Evolutionary conservation across 2,888 invertebrate genomes (phyloP), one percentile per base, ranked within the genome.

Genomic region (Diadegma fenestrale): DNA sequence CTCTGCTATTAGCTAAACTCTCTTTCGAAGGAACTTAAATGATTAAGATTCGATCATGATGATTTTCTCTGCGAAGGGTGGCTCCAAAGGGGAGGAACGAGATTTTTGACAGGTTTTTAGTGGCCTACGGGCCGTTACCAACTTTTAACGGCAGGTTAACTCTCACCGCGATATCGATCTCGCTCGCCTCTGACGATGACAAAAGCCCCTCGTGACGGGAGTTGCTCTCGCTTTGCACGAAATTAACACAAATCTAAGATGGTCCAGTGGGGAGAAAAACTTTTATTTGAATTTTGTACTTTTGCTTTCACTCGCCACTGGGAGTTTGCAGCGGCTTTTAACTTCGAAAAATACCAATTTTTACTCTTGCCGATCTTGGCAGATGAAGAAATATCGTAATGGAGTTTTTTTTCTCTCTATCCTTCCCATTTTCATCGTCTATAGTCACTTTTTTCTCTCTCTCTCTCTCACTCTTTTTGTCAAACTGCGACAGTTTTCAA

Each of bases 131-230:
- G 33, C 54, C 22, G 69, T 69, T 80, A 76, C 73, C 75, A 80
- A 86, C 89, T 91, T 89, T 90, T 91, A 91, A 91, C 90, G 88
- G 88, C 89, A 87, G 89, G 90, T 91, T 90, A 91, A 91, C 90
- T 82, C 87, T 68, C 72, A 58, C 19, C 22, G 51, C 76, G 91
- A 91, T 91, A 90, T 76, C 84, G 85, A 91, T 91, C 91, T 90
- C 30, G 75, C 85, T 73, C 72, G 64, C 43, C 45, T 81, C 86
- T 76, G 48, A 19, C 72, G 82, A 80, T 72, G 77, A 64, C 73
- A 77, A 76, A 80, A 79, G 72, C 68, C 71, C 69, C 64, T 77
- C 30, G n/a, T 77, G 48, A 48, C 17, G 58, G 63, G 51, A 51
- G 41, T 26, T 45, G 30, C 26, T 58, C 43, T 78, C 14, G n/a